Evolutionary conservation across 2,113 vertebrate genomes (phyloP), one percentile per base, ranked within the genome.

Genomic region (Gnathonemus echidnorhynchus): DNA sequence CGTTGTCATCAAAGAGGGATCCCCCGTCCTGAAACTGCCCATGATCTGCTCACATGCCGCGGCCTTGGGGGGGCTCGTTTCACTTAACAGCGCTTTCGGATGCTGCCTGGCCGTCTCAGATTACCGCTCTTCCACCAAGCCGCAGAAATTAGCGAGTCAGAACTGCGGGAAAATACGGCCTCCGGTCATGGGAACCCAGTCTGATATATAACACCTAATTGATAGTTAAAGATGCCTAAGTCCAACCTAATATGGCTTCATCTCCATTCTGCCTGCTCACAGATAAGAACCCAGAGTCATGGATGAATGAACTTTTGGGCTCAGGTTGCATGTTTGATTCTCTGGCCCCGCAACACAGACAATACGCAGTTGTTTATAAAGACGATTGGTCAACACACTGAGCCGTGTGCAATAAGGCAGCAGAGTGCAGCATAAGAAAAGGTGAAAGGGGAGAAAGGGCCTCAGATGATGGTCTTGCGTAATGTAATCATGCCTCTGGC

Each of bases 331-430:
- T 6, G 21, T 88, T 45, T n/a, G 17, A 66, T 88, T 66, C 56
- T 88, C 35, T 66, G 87, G 11, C 0, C 17, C 53, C 15, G 39
- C 56, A 50, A 62, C 56, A n/a, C 35, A 88, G 58, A 88, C 58
- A 88, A 88, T 58, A 88, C 19, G 11, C 56, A 66, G 58, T 88
- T 88, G 87, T 88, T 88, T 42, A 88, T 56, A 46, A 66, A 66
- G 87, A 66, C 56, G 53, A 58, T 58, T n/a, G 87, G 52, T 42
- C 24, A n/a, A 88, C 87, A 42, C 9, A 27, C 53, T 88, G 87
- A 88, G 35, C 42, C 42, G 52, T 10, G 42, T 62, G 87, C 87
- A 66, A 88, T 46, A 46, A 45, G 35, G 56, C 7, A 10, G 31
- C 53, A 35, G 49, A 50, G 4, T 42, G 3, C 35, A 19, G 7